Evolutionary conservation across 2,888 invertebrate genomes (phyloP), one percentile per base, ranked within the genome.

Genomic region (Halictus quadricinctus): DNA sequence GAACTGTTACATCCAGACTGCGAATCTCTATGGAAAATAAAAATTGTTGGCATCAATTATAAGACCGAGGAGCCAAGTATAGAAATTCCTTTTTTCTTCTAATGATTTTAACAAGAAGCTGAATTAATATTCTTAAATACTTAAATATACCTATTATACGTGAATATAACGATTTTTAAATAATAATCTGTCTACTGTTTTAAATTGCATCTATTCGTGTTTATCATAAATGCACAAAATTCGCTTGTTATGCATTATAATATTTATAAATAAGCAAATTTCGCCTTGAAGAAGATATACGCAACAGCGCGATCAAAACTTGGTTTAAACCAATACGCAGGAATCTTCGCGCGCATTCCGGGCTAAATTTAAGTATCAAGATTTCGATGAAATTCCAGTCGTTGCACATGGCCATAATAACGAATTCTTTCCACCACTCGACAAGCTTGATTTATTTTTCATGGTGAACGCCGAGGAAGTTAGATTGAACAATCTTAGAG

Each of bases 311-410:
- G 73, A 78, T 81, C 36, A 7, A 36, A 41, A 66, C 18, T 46
- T 46, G n/a, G 36, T 75, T 54, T 43, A 50, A 43, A 43, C 43
- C 60, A 48, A 75, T 70, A 50, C 75, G 43, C n/a, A 7, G 66
- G 41, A 72, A 64, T 76, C 70, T 29, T 72, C 43, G 50, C 77
- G 48, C 50, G 70, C 88, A 74, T 83, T 84, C 82, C 80, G n/a
- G 77, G 80, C 86, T 88, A 88, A 88, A 84, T 88, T 88, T 88
- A 88, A 76, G 72, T 86, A 72, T 50, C 54, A 50, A 43, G 36
- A 50, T 25, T 46, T 36, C 72, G 60, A 69, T 79, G 60, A 73
- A 73, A 79, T 81, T 81, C 81, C 83, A 48, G 21, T 50, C 21
- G 46, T 29, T 66, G 76, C 81, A 83, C 50, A 76, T 81, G 72